Base-by-base conservation (phyloP, 2,797 vertebrate species). In the Neopelma chrysocephalum region DNA sequence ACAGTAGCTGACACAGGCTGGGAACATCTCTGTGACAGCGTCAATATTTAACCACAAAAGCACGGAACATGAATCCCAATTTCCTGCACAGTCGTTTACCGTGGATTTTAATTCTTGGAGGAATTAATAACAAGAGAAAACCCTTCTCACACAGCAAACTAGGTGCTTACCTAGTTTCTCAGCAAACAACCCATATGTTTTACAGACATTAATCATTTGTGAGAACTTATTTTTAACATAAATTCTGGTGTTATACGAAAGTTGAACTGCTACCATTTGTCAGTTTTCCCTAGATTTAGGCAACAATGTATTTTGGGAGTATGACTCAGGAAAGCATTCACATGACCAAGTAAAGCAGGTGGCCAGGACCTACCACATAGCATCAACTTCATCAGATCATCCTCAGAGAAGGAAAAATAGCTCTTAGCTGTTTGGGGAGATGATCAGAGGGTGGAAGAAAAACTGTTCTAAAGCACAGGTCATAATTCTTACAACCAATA, bases 311-410 rank as follows among this genome's bases (percentile, higher is more conserved):
- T 93, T 92, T 94, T 82, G 65, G 91, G 89, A 94, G 57, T 81
- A 88, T 93, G 91, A 96, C 95, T 96, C 93, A 95, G 89, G 79
- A 89, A 88, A 91, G 53, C 69, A 64, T 87, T 94, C 94, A 95
- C 61, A 93, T 93, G 91, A 91, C 78, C 84, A 85, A 96, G 90
- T n/a, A 75, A 95, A 92, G 82, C 89, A 94, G 95, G 87, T 94
- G 93, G 95, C 72, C 72, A 87, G 64, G 89, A 93, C 68, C 42
- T 80, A 96, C 88, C 85, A 91, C 80, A 90, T 54, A 82, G 71
- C 91, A 93, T 71, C 76, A 78, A 31, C 57, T 89, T 80, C 85
- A 75, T 53, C 76, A 85, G 89, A 92, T 57, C 82, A 90, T 87
- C 76, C 61, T 88, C 42, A 80, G 64, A 90, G 76, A 91, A 68